A percentile compares a stretch with the other conserved stretches of the same genome.
These are phyloP conservation scores for Anastrepha ludens DNA, from an alignment of 1,140 invertebrate species.

Conservation along the genomic window DNA sequence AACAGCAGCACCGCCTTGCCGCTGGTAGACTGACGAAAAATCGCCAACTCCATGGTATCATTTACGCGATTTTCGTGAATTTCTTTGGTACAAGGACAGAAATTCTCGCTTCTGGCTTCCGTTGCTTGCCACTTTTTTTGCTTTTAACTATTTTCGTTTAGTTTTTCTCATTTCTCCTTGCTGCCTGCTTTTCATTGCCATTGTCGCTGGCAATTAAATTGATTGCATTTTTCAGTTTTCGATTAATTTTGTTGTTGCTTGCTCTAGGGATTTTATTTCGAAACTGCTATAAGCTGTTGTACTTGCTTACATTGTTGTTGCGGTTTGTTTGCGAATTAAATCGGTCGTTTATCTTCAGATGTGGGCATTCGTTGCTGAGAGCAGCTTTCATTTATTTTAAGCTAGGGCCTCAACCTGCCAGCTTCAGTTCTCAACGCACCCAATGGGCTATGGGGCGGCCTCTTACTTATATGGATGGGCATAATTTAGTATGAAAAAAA, in stretches of 20 bases:
- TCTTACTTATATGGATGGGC: too few species aligned
- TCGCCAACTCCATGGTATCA: background rate
- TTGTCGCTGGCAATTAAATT: constrained; percentile 40
- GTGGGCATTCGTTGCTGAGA: background rate
- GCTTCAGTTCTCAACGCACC: too few species aligned
- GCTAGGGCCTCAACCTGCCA: too few species aligned
- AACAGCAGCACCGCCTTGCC: background rate
- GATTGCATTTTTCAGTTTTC: constrained; percentile 31
- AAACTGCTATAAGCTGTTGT: background rate
- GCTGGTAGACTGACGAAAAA: background rate
- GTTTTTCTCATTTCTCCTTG: background rate
- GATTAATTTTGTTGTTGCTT: constrained; percentile 14
- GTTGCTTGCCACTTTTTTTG: background rate
- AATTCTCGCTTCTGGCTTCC: constrained; percentile 5
- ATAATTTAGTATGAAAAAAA: too few species aligned
- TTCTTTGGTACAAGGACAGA: background rate
- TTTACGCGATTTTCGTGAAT: background rate
- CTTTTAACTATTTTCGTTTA: background rate
- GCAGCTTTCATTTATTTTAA: background rate
- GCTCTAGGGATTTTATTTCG: background rate
- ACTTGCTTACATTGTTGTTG: background rate
- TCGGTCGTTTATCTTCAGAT: background rate
- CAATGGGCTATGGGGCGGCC: too few species aligned
- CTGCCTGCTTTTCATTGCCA: background rate
- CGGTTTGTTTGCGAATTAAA: background rate